phyloP scores from a whole-genome alignment of 2,888 invertebrate species.

The Siphonodentalium dalli region DNA sequence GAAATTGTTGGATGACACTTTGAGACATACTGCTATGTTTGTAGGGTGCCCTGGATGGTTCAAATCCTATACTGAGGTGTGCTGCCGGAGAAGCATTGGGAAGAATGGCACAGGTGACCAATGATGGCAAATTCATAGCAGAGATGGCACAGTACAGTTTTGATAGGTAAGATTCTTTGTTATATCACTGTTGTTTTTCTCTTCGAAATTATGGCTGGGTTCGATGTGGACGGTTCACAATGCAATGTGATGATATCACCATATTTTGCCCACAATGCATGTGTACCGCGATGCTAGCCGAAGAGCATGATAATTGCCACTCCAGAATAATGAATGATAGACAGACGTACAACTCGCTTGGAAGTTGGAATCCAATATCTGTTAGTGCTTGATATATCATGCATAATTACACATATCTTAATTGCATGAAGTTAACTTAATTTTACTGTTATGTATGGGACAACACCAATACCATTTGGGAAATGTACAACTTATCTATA shows the following conservation, averaged over 20 bases:
- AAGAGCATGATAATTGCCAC: too few relatives aligned
- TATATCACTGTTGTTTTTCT: too few relatives aligned
- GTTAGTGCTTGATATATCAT: too few relatives aligned
- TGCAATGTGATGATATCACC: background rate
- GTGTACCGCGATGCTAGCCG: background rate
- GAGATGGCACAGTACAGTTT: constrained; percentile 89
- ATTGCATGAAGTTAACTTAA: too few relatives aligned
- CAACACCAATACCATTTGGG: too few relatives aligned
- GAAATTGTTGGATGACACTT: background rate
- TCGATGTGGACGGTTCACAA: background rate
- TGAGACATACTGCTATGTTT: constrained; percentile 1
- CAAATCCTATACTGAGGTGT: constrained; percentile 77
- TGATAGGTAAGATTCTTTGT: constrained; percentile 70
- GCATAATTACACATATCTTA: too few relatives aligned
- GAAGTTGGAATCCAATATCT: too few relatives aligned
- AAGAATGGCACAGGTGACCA: constrained; percentile 87
- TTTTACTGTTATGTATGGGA: too few relatives aligned
- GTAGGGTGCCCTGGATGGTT: constrained; percentile 66
- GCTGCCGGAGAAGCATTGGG: constrained; percentile 95
- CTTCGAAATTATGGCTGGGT: background rate
- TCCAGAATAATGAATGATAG: too few relatives aligned
- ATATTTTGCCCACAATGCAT: background rate
- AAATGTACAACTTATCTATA: too few relatives aligned
- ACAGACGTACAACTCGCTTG: too few relatives aligned
- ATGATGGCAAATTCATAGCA: constrained; percentile 85